Conservation (phyloP, 2,888 invertebrate genomes). For the Dynastes tityus region DNA sequence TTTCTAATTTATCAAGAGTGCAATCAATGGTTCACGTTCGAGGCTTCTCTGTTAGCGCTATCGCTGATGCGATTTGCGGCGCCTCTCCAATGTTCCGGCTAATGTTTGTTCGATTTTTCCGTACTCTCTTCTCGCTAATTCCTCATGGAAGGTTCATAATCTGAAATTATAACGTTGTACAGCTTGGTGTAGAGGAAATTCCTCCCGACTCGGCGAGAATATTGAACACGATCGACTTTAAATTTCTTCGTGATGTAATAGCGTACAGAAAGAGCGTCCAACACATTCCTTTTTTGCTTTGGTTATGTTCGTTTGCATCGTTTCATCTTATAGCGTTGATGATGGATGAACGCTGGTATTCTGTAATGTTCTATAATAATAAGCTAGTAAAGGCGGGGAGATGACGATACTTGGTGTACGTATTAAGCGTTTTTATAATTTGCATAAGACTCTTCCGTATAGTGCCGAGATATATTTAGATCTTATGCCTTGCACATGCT, state of each 20-base stretch:
- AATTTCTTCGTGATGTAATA: conserved; percentile 13
- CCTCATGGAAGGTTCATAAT: conserved; percentile 15
- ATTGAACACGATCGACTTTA: conserved; percentile 18
- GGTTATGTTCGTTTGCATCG: conserved; percentile 9
- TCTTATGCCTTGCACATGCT: not conserved
- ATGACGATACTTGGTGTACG: conserved; percentile 11
- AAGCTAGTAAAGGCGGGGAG: conserved; percentile 16
- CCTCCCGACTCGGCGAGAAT: not conserved
- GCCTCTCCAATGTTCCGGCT: conserved; percentile 38
- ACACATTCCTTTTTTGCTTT: not conserved
- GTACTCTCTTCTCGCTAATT: conserved; percentile 5
- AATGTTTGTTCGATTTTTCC: conserved; percentile 26
- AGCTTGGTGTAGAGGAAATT: conserved; percentile 5
- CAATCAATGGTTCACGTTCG: conserved; percentile 31
- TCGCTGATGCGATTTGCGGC: conserved; percentile 54
- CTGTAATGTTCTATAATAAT: conserved; percentile 31
- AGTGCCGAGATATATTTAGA: not conserved
- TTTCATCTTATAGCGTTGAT: not conserved
- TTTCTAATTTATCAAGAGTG: conserved; percentile 41
- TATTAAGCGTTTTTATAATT: conserved; percentile 13
- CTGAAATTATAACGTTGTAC: conserved; percentile 13
- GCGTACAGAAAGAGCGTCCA: not conserved
- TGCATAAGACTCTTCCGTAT: conserved; percentile 22
- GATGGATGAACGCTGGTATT: conserved; percentile 18
- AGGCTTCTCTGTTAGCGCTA: conserved; percentile 56